Conservation (phyloP, 2,888 invertebrate genomes). For the Platycheirus rosarum region DNA sequence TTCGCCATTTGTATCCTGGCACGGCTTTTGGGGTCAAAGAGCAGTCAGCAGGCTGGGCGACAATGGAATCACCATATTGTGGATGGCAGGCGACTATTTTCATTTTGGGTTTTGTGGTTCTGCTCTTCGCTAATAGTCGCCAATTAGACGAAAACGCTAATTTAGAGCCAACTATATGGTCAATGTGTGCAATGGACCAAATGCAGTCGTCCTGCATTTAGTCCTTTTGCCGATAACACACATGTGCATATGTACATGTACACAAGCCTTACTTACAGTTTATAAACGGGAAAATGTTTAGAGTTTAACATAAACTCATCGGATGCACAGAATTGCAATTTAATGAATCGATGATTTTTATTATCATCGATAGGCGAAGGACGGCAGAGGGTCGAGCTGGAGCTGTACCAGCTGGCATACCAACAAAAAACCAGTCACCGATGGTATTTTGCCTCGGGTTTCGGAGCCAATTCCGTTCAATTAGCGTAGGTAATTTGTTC, state of each 20-base stretch:
- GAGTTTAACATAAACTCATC: slow-evolving; percentile 72
- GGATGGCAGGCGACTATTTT: slow-evolving; percentile 58
- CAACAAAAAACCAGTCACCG: slow-evolving; percentile 33
- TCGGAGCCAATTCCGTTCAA: slow-evolving; percentile 69
- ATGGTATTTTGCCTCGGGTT: slow-evolving; percentile 59
- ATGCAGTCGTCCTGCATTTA: slow-evolving; percentile 2
- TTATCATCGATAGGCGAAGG: slow-evolving; percentile 43
- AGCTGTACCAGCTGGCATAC: slow-evolving; percentile 19
- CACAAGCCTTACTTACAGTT: slow-evolving; percentile 13
- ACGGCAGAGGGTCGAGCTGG: neutral
- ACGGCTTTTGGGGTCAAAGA: slow-evolving; percentile 9
- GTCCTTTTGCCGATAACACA: slow-evolving; percentile 14
- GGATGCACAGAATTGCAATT: slow-evolving; percentile 71
- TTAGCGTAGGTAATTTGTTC: slow-evolving; percentile 71
- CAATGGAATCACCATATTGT: slow-evolving; percentile 29
- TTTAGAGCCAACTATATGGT: slow-evolving; percentile 56
- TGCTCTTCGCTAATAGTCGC: slow-evolving; percentile 70
- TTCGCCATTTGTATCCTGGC: slow-evolving; percentile 62
- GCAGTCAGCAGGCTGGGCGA: neutral
- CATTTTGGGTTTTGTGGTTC: slow-evolving; percentile 70
- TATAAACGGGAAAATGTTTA: slow-evolving; percentile 57
- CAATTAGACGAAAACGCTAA: slow-evolving; percentile 74
- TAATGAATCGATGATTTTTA: slow-evolving; percentile 75
- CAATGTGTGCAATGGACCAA: slow-evolving; percentile 54
- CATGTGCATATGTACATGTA: slow-evolving; percentile 26